Evolutionary conservation across 2,797 vertebrate species (phyloP).

Genomic region (Alosa sapidissima): DNA sequence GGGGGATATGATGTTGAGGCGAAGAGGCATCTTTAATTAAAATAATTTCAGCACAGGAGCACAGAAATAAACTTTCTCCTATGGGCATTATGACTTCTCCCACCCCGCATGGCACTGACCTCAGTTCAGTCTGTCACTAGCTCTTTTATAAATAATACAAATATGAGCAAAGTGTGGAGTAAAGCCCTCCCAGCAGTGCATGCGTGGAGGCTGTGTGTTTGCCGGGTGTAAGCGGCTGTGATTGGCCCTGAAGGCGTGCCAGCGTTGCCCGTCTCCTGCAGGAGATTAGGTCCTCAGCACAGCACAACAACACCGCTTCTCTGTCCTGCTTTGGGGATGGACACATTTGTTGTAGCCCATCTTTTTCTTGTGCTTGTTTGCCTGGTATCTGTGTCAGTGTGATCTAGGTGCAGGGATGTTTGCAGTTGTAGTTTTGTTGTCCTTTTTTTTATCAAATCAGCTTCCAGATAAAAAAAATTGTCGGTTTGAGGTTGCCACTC

Average conservation of each 20-base stretch:
- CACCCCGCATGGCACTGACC: background rate
- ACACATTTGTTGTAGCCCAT: background rate
- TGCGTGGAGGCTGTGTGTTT: background rate
- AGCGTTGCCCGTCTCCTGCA: background rate
- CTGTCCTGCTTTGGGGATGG: background rate
- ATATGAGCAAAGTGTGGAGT: background rate
- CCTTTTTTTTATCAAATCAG: background rate
- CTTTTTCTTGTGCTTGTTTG: conserved; percentile 54
- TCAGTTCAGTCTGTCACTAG: background rate
- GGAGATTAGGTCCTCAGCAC: background rate
- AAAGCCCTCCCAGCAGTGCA: background rate
- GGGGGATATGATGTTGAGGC: background rate
- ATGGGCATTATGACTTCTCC: background rate
- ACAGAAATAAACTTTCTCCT: background rate
- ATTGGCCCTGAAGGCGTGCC: background rate
- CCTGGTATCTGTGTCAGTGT: conserved; percentile 57
- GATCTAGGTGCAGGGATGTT: conserved; percentile 60
- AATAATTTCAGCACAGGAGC: conserved; percentile 13
- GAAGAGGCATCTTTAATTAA: conserved; percentile 69
- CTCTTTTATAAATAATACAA: background rate
- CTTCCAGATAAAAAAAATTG: background rate
- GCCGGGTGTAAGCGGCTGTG: background rate
- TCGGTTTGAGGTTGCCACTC: background rate
- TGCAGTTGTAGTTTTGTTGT: background rate
- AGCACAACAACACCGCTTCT: background rate